These are phyloP conservation scores for Micromussa lordhowensis DNA, from an alignment of 92 coral and sea anemone species.

Conservation along the genomic window DNA sequence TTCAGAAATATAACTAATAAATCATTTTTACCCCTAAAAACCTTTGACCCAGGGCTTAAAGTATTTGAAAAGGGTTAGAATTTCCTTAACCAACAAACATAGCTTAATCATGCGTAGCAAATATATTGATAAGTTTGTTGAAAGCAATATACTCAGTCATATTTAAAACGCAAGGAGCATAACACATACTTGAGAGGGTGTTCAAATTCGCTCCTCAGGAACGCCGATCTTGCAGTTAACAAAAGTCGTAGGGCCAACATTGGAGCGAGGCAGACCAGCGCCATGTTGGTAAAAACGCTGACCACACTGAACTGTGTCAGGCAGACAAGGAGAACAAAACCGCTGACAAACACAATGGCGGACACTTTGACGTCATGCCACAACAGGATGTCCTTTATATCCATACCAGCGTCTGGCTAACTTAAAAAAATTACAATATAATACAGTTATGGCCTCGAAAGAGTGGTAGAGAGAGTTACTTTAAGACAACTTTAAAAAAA, in stretches of 20 bases:
- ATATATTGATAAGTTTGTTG: too few species aligned
- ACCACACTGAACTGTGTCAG: slow-evolving; percentile 95
- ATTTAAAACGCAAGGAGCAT: background rate
- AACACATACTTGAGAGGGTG: slow-evolving; percentile 85
- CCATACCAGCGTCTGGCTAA: slow-evolving; percentile 35
- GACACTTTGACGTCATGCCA: slow-evolving; percentile 96
- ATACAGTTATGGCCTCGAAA: too few species aligned
- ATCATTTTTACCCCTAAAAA: too few species aligned
- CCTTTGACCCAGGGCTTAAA: too few species aligned
- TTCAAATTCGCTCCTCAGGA: slow-evolving; percentile 84
- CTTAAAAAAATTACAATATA: background rate
- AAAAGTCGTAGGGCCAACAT: slow-evolving; percentile 88
- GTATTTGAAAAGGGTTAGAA: too few species aligned
- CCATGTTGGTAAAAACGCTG: slow-evolving; percentile 86
- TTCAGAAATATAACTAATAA: too few species aligned
- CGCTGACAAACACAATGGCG: slow-evolving; percentile 81
- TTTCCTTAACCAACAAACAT: too few species aligned
- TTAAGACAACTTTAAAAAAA: too few species aligned
- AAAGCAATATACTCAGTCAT: background rate
- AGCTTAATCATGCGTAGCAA: too few species aligned
- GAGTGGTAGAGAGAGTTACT: too few species aligned
- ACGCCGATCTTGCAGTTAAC: slow-evolving; percentile 84
- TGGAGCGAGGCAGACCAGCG: slow-evolving; percentile 89
- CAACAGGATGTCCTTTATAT: slow-evolving; percentile 77
- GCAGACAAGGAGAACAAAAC: slow-evolving; percentile 82